Conservation (phyloP, 1,140 invertebrate genomes). For the Anoplophora glabripennis region DNA sequence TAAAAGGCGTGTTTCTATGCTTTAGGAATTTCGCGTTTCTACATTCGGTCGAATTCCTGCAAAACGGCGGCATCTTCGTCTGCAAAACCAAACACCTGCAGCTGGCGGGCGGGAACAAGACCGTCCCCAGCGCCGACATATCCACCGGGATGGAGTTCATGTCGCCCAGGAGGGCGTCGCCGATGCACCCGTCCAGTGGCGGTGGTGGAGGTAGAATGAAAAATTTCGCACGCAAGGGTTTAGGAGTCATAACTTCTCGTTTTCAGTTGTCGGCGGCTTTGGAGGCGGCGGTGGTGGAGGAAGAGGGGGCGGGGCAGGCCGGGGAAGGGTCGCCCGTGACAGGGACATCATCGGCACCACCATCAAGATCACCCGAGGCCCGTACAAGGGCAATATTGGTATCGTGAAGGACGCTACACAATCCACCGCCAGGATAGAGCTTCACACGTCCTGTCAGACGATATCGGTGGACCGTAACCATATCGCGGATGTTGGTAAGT, state of each 20-base stretch:
- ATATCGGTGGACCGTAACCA: slow-evolving; percentile 94
- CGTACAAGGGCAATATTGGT: slow-evolving; percentile 88
- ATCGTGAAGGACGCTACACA: slow-evolving; percentile 95
- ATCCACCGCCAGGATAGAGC: slow-evolving; percentile 89
- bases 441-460: slow-evolving; percentile 94
- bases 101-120: slow-evolving; percentile 81
- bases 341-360: slow-evolving; percentile 92
- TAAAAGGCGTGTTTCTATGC: no score
- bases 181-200: slow-evolving; percentile 77
- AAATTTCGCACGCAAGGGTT: background rate
- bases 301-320: slow-evolving; percentile 62
- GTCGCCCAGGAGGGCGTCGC: slow-evolving; percentile 84
- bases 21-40: slow-evolving; percentile 87
- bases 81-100: slow-evolving; percentile 91
- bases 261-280: background rate
- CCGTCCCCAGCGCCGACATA: slow-evolving; percentile 44
- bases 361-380: slow-evolving; percentile 95
- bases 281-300: slow-evolving; percentile 41
- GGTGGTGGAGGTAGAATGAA: slow-evolving; percentile 52
- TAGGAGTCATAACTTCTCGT: background rate
- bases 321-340: slow-evolving; percentile 72
- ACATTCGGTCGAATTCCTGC: slow-evolving; percentile 84
- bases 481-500: slow-evolving; percentile 76
- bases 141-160: slow-evolving; percentile 62
- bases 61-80: slow-evolving; percentile 96